Evolutionary conservation across 2,888 invertebrate species (phyloP).

Genomic region (Alentia gelatinosa): DNA sequence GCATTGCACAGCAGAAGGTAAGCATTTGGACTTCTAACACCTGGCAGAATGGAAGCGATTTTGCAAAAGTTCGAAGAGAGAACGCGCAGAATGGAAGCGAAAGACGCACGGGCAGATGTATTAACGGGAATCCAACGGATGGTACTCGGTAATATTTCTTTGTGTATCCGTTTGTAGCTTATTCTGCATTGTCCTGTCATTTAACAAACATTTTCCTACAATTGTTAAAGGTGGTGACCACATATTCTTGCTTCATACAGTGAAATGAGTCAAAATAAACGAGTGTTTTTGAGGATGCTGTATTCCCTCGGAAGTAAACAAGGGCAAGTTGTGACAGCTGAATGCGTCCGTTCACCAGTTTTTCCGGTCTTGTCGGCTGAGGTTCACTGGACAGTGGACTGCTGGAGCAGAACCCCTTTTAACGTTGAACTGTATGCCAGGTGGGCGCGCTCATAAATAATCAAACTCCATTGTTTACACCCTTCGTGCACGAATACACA

Average conservation of each 20-base stretch:
- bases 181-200: too few relatives aligned
- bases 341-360: too few relatives aligned
- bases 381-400: too few relatives aligned
- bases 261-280: too few relatives aligned
- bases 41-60: neutral
- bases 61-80: neutral
- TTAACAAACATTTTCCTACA: too few relatives aligned
- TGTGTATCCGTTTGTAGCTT: neutral
- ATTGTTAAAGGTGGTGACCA: too few relatives aligned
- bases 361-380: too few relatives aligned
- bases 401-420: too few relatives aligned
- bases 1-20: neutral
- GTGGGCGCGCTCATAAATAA: neutral
- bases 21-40: neutral
- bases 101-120: conserved; percentile 7
- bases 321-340: too few relatives aligned
- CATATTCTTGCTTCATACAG: too few relatives aligned
- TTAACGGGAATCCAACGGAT: conserved; percentile 2
- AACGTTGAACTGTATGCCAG: neutral
- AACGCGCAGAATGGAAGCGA: neutral
- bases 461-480: neutral
- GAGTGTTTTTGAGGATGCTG: too few relatives aligned
- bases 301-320: too few relatives aligned
- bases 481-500: neutral
- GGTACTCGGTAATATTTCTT: neutral